Percentiles rank a stretch among this genome's conserved stretches.
Conservation (phyloP, 64 coral and sea anemone species). For the Anthopleura sola region DNA sequence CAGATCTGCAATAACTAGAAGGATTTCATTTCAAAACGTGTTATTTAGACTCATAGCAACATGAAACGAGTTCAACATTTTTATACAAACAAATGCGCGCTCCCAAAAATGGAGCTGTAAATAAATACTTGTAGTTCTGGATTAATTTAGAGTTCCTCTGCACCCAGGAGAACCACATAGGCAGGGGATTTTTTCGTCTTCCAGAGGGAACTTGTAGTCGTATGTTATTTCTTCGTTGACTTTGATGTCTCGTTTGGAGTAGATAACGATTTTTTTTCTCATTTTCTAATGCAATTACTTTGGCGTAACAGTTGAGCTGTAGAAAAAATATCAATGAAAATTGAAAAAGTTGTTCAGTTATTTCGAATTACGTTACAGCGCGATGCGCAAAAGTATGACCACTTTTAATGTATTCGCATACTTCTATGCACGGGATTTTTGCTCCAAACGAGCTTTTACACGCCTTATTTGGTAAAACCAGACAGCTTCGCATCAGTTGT, state of each 20-base stretch:
- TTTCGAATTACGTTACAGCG: not conserved
- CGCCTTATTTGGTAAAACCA: too few relatives aligned
- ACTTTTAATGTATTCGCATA: too few relatives aligned
- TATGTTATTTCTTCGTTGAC: slow-evolving; percentile 98
- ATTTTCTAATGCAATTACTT: slow-evolving; percentile 89
- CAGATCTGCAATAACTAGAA: too few relatives aligned
- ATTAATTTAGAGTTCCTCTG: slow-evolving; percentile 89
- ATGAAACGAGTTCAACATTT: not conserved
- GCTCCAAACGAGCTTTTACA: too few relatives aligned
- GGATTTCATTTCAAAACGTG: not conserved
- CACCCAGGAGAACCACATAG: slow-evolving; percentile 85
- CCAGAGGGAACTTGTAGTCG: slow-evolving; percentile 97
- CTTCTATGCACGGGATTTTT: too few relatives aligned
- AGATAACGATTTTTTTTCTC: slow-evolving; percentile 98
- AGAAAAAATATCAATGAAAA: slow-evolving; percentile 16
- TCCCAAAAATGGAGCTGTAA: not conserved
- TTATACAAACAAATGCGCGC: not conserved
- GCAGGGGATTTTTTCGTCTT: slow-evolving; percentile 98
- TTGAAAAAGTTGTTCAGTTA: not conserved
- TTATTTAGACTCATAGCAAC: not conserved
- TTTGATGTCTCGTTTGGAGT: slow-evolving; percentile 95
- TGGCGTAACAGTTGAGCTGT: slow-evolving; percentile 98
- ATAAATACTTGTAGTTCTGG: not conserved
- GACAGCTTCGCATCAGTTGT: too few relatives aligned
- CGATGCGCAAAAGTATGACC: too few relatives aligned